A percentile compares a stretch with the other conserved stretches of the same genome.
These are phyloP conservation scores for Ganaspis sp. DNA, from an alignment of 1,140 invertebrate species.

Conservation along the genomic window DNA sequence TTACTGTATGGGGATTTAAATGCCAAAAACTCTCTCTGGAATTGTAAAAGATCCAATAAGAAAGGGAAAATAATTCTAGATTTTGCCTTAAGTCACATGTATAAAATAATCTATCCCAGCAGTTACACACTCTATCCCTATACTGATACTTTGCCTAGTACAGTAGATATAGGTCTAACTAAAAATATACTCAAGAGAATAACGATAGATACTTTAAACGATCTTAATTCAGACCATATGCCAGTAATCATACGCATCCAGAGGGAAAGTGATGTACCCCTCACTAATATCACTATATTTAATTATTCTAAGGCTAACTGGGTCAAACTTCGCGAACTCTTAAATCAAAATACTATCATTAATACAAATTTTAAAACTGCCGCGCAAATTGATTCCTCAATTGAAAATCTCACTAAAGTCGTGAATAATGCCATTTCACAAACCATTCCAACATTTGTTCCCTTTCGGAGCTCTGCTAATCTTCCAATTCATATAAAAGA, in stretches of 20 bases:
- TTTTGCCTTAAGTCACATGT: background rate
- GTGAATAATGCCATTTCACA: background rate
- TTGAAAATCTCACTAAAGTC: background rate
- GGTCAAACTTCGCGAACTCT: background rate
- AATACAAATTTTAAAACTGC: background rate
- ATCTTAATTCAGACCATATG: background rate
- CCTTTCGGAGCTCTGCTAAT: background rate
- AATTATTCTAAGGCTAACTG: background rate
- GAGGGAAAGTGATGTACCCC: background rate
- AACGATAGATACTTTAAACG: background rate
- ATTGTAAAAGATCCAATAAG: background rate
- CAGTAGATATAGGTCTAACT: background rate
- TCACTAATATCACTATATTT: background rate
- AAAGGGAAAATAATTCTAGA: background rate
- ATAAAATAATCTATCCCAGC: background rate
- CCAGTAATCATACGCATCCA: background rate
- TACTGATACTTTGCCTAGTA: background rate
- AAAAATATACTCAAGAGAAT: background rate
- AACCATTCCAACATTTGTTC: background rate
- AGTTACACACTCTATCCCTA: background rate
- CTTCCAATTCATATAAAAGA: background rate
- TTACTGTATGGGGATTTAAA: slow-evolving; percentile 35
- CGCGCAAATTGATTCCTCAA: background rate
- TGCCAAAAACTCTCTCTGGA: background rate
- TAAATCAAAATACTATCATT: background rate